A percentile compares a stretch with the other conserved stretches of the same genome.
These are phyloP conservation scores for Danaus plexippus DNA, from an alignment of 1,140 invertebrate genomes.

Conservation along the genomic window DNA sequence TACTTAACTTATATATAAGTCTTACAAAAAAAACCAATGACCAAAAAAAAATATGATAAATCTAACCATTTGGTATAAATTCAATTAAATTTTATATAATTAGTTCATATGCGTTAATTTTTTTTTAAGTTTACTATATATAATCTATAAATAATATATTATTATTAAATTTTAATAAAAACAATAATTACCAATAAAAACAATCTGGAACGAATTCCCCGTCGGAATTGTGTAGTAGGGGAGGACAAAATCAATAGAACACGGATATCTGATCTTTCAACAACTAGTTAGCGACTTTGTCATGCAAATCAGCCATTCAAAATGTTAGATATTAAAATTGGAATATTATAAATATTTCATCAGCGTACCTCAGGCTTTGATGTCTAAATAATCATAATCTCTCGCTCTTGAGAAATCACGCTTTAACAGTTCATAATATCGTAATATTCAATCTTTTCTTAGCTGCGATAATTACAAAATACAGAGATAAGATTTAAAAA, in stretches of 20 bases:
- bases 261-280: constrained; percentile 28
- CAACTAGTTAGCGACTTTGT: constrained; percentile 50
- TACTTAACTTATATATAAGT: too few relatives aligned
- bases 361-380: constrained; percentile 30
- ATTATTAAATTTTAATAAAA: too few relatives aligned
- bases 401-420: constrained; percentile 8
- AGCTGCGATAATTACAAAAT: constrained; percentile 2
- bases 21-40: too few relatives aligned
- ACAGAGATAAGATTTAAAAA: background rate
- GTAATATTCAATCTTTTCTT: constrained; percentile 7
- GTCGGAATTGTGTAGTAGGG: background rate
- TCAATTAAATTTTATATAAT: too few relatives aligned
- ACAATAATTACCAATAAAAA: too few relatives aligned
- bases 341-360: constrained; percentile 52
- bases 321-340: constrained; percentile 44
- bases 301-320: constrained; percentile 56
- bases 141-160: too few relatives aligned
- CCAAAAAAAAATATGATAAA: too few relatives aligned
- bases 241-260: constrained; percentile 4
- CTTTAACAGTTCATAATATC: constrained; percentile 5
- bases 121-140: too few relatives aligned
- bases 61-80: too few relatives aligned
- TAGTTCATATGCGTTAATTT: too few relatives aligned
- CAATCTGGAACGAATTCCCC: too few relatives aligned
- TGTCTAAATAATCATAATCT: constrained; percentile 16